Percentiles rank a stretch among this genome's conserved stretches.
phyloP scores from a whole-genome alignment of 1,140 invertebrate species.

The Nixonia krombeini region DNA sequence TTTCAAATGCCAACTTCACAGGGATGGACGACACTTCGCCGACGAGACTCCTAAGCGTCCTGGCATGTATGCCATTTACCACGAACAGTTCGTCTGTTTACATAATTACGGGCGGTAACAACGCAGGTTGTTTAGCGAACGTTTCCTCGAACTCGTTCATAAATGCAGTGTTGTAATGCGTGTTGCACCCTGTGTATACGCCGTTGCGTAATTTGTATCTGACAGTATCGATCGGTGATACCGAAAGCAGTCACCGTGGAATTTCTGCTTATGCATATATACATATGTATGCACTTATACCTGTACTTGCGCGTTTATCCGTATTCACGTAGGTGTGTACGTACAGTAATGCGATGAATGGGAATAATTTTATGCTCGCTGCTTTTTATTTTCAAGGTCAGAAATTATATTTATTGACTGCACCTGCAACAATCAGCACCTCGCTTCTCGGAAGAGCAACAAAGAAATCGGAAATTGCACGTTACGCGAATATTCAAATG shows the following conservation, averaged over 20 bases:
- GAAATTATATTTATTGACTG: constrained; percentile 12
- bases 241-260: not conserved
- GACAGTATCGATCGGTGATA: constrained; percentile 6
- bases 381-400: constrained; percentile 18
- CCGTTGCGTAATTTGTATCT: constrained; percentile 13
- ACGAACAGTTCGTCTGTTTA: too few relatives aligned
- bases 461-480: too few relatives aligned
- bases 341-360: constrained; percentile 3
- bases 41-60: too few relatives aligned
- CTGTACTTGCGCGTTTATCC: too few relatives aligned
- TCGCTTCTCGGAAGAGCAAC: constrained; percentile 15
- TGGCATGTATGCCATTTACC: too few relatives aligned
- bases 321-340: too few relatives aligned
- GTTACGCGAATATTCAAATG: too few relatives aligned
- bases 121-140: too few relatives aligned
- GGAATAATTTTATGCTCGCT: constrained; percentile 17
- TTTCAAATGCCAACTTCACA: too few relatives aligned
- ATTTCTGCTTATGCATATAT: not conserved
- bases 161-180: not conserved
- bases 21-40: too few relatives aligned
- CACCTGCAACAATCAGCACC: constrained; percentile 12
- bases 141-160: constrained; percentile 6
- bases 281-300: too few relatives aligned
- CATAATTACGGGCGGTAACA: too few relatives aligned
- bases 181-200: not conserved